A percentile compares a stretch with the other conserved stretches of the same genome.
phyloP scores from a whole-genome alignment of 2,797 vertebrate genomes.

The Sebastes oblongus region DNA sequence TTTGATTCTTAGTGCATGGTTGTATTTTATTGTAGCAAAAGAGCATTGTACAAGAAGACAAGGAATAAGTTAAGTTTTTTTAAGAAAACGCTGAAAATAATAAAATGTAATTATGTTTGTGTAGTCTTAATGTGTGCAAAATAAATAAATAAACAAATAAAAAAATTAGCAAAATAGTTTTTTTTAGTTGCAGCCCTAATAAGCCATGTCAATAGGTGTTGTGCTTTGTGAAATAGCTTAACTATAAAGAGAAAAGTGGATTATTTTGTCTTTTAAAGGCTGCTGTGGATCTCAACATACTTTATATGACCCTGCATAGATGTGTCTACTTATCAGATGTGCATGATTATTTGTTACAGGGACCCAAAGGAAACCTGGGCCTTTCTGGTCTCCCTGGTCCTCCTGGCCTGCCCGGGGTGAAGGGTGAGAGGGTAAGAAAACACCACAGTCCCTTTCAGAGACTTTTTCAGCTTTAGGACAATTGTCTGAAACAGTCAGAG shows the following conservation, averaged over 20 bases:
- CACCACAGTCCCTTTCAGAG: background rate
- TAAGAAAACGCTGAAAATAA: too few species aligned
- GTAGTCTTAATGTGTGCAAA: too few species aligned
- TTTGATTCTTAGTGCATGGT: too few species aligned
- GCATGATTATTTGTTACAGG: conserved; percentile 78
- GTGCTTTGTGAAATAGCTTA: background rate
- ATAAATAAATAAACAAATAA: too few species aligned
- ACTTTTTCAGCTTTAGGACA: background rate
- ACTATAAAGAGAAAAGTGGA: background rate
- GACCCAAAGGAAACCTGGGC: conserved; percentile 90
- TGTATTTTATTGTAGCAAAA: too few species aligned
- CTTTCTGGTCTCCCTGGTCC: conserved; percentile 94
- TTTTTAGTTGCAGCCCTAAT: too few species aligned
- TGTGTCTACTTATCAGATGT: background rate
- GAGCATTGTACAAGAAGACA: too few species aligned
- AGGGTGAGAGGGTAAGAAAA: conserved; percentile 93
- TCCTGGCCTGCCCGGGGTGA: conserved; percentile 89
- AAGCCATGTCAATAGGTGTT: background rate
- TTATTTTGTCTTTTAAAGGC: background rate
- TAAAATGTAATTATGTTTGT: too few species aligned
- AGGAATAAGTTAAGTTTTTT: too few species aligned
- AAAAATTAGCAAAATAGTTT: too few species aligned
- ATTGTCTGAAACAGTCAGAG: background rate
- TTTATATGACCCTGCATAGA: background rate
- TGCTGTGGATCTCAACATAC: background rate